These are phyloP conservation scores for Thunnus maccoyii DNA, from an alignment of 2,113 vertebrate genomes.

Conservation along the genomic window DNA sequence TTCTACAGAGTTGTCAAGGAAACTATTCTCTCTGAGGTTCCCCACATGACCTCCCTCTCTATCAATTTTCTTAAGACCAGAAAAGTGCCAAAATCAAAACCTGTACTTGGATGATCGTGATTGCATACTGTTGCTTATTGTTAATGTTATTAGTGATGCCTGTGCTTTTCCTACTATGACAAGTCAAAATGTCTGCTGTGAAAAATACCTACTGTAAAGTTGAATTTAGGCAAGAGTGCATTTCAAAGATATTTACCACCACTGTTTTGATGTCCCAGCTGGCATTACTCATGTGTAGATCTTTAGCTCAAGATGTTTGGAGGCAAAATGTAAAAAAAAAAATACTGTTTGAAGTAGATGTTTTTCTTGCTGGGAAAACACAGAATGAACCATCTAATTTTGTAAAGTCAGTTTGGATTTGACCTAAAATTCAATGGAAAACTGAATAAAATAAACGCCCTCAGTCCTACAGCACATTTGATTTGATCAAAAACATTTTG, in stretches of 20 bases:
- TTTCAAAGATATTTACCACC: not conserved
- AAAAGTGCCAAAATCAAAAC: not conserved
- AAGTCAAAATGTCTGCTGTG: not conserved
- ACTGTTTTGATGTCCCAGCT: not conserved
- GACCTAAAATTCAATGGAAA: not conserved
- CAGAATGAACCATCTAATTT: not conserved
- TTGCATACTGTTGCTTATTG: not conserved
- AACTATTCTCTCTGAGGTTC: constrained; percentile 1
- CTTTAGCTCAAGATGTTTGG: not conserved
- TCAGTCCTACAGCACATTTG: not conserved
- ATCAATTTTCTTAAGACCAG: not conserved
- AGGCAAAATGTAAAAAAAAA: constrained; percentile 5
- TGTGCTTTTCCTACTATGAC: not conserved
- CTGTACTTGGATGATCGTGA: not conserved
- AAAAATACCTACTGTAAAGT: not conserved
- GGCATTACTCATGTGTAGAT: not conserved
- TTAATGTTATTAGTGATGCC: not conserved
- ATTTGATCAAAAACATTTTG: not conserved
- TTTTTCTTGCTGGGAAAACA: not conserved
- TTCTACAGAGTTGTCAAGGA: not conserved
- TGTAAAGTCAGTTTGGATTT: not conserved
- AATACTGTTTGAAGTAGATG: not conserved
- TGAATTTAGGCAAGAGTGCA: not conserved
- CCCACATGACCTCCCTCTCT: constrained; percentile 1
- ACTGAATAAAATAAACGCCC: not conserved